phyloP scores from a whole-genome alignment of 2,113 vertebrate genomes.

The Hypanus sabinus region DNA sequence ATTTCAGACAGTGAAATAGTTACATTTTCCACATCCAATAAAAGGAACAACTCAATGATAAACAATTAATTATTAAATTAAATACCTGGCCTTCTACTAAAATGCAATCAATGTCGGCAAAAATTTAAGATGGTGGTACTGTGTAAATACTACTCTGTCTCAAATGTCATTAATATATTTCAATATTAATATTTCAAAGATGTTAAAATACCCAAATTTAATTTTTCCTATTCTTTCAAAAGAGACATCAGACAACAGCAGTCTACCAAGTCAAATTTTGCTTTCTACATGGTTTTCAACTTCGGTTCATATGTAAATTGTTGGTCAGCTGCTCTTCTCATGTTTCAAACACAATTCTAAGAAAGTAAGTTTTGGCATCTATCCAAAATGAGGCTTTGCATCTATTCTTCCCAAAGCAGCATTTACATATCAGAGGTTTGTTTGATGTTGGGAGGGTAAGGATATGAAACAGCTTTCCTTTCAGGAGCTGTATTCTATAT shows the following conservation, averaged over 20 bases:
- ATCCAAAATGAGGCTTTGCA: slow-evolving; percentile 54
- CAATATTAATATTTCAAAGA: not conserved
- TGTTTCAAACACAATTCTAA: slow-evolving; percentile 48
- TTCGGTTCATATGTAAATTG: slow-evolving; percentile 29
- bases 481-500: slow-evolving; percentile 10
- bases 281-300: slow-evolving; percentile 18
- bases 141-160: not conserved
- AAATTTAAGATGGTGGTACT: too few relatives aligned
- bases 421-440: slow-evolving; percentile 69
- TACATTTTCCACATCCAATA: not conserved
- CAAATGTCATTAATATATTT: slow-evolving; percentile 9
- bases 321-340: slow-evolving; percentile 37
- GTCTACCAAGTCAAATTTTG: not conserved
- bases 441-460: slow-evolving; percentile 68
- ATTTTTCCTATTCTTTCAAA: not conserved
- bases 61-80: not conserved
- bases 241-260: not conserved
- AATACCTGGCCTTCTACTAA: not conserved
- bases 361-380: slow-evolving; percentile 50
- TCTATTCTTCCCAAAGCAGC: slow-evolving; percentile 47
- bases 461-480: slow-evolving; percentile 39
- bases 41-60: slow-evolving; percentile 14
- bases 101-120: slow-evolving; percentile 10
- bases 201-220: not conserved
- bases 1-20: not conserved